Percentiles rank a stretch among this genome's conserved stretches.
These are phyloP conservation scores for Heterodera schachtii DNA, from an alignment of 1,140 invertebrate genomes.

Conservation along the genomic window DNA sequence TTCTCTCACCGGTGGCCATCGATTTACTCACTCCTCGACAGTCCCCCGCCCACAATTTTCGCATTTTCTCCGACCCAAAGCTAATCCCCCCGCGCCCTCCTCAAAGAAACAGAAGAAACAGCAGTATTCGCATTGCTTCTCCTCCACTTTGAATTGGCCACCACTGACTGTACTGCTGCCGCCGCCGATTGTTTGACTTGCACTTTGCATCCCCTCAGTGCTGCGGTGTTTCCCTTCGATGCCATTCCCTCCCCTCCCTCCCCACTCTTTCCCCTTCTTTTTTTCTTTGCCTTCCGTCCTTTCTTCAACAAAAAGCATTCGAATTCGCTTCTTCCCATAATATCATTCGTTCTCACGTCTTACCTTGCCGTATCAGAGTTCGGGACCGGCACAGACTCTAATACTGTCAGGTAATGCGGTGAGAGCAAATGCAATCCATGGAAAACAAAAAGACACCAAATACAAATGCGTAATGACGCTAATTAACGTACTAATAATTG, in stretches of 20 bases:
- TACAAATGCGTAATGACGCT: too few relatives aligned
- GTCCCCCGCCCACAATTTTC: not conserved
- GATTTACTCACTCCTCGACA: not conserved
- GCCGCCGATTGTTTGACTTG: slow-evolving; percentile 7
- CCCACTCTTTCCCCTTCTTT: not conserved
- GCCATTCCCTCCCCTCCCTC: not conserved
- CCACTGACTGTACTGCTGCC: too few relatives aligned
- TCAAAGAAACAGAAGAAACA: too few relatives aligned
- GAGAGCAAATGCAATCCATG: not conserved
- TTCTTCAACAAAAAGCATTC: not conserved
- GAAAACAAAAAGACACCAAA: too few relatives aligned
- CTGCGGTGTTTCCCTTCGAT: not conserved
- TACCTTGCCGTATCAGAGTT: slow-evolving; percentile 29
- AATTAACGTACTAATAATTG: too few relatives aligned
- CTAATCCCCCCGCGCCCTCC: too few relatives aligned
- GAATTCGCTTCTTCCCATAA: not conserved
- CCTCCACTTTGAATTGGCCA: not conserved
- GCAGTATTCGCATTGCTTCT: too few relatives aligned
- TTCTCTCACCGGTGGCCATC: not conserved
- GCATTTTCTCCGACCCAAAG: too few relatives aligned
- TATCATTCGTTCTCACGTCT: slow-evolving; percentile 9
- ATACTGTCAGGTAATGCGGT: slow-evolving; percentile 37
- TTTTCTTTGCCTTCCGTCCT: not conserved
- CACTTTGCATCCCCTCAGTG: not conserved
- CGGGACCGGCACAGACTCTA: slow-evolving; percentile 10